These are phyloP conservation scores for Microtus pennsylvanicus DNA, from an alignment of 2,113 vertebrate genomes.

Conservation along the genomic window DNA sequence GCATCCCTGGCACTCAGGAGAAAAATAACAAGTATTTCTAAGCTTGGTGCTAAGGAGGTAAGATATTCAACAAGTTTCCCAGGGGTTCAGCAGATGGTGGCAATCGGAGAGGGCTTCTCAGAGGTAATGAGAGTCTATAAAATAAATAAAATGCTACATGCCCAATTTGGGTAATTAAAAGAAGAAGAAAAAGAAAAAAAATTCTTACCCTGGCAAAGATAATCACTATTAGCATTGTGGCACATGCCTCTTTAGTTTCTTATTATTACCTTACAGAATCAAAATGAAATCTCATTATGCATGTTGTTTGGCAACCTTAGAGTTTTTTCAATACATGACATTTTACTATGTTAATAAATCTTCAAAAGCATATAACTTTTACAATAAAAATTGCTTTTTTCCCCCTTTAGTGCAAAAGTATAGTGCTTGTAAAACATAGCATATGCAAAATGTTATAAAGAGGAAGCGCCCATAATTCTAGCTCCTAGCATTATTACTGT, in stretches of 20 bases:
- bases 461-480: background rate
- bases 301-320: background rate
- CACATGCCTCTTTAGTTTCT: background rate
- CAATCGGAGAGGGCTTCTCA: background rate
- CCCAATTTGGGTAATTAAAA: background rate
- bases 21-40: background rate
- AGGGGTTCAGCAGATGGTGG: background rate
- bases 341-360: slow-evolving; percentile 54
- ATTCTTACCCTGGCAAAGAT: background rate
- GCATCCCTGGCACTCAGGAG: background rate
- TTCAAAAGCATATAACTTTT: slow-evolving; percentile 36
- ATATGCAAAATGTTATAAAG: slow-evolving; percentile 26
- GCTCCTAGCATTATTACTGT: background rate
- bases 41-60: background rate
- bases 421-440: background rate
- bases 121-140: background rate
- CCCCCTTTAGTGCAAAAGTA: slow-evolving; percentile 10
- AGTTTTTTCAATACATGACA: slow-evolving; percentile 40
- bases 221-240: slow-evolving; percentile 8
- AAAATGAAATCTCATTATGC: slow-evolving; percentile 30
- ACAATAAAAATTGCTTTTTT: background rate
- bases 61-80: background rate
- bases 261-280: background rate
- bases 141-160: background rate
- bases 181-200: slow-evolving; percentile 1